A percentile compares a stretch with the other conserved stretches of the same genome.
phyloP scores from a whole-genome alignment of 1,140 invertebrate species.

The Drosophila albomicans region DNA sequence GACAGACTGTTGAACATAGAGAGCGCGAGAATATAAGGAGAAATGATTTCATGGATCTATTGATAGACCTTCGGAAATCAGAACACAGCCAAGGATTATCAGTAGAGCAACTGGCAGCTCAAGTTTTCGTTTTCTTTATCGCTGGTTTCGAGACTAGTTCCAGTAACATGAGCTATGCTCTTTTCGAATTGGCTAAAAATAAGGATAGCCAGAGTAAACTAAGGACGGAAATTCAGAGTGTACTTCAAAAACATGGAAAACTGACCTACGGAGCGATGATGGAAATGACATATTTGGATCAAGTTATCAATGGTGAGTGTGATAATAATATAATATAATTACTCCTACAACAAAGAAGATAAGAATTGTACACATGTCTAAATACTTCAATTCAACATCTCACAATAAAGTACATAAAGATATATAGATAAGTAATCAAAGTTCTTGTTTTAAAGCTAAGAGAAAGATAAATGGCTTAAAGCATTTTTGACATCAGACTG shows the following conservation, averaged over 20 bases:
- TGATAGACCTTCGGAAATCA: conserved; percentile 85
- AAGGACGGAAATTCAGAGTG: conserved; percentile 81
- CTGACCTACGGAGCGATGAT: background rate
- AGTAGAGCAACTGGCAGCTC: conserved; percentile 56
- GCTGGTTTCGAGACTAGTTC: conserved; percentile 88
- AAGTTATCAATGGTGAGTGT: background rate
- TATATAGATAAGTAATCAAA: no score
- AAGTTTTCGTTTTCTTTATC: conserved; percentile 46
- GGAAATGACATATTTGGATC: conserved; percentile 76
- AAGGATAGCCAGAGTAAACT: background rate
- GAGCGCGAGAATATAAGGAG: conserved; percentile 84
- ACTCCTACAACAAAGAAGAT: no score
- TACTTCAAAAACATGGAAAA: background rate
- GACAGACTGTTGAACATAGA: conserved; percentile 85
- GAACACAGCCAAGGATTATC: conserved; percentile 36
- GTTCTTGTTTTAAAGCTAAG: no score
- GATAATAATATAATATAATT: no score
- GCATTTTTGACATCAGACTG: no score
- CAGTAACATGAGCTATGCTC: conserved; percentile 82
- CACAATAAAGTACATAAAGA: no score
- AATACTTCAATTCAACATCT: no score
- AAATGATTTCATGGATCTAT: conserved; percentile 86
- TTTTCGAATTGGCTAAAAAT: background rate
- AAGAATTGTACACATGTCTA: no score
- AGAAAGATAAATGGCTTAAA: no score